These are phyloP conservation scores for Dreissena polymorpha DNA, from an alignment of 1,140 invertebrate species.

Conservation along the genomic window DNA sequence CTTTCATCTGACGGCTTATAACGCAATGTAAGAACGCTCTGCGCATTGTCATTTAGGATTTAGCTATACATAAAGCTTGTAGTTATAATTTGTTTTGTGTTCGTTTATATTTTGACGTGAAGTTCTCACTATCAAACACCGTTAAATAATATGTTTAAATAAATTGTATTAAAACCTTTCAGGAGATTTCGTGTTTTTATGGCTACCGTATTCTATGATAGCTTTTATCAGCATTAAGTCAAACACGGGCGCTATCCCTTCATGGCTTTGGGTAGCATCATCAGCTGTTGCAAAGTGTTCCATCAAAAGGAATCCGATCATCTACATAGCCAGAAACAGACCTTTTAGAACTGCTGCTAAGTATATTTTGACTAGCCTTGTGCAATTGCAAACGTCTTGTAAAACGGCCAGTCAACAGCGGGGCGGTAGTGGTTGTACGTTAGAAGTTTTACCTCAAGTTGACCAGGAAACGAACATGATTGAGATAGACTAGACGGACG, in stretches of 20 bases:
- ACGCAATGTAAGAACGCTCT: neutral
- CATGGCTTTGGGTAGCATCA: slow-evolving; percentile 5
- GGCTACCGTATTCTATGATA: slow-evolving; percentile 23
- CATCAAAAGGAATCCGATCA: slow-evolving; percentile 36
- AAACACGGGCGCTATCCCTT: slow-evolving; percentile 2
- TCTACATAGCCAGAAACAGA: slow-evolving; percentile 17
- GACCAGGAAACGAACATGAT: too few relatives aligned
- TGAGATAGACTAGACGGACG: too few relatives aligned
- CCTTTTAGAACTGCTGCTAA: neutral
- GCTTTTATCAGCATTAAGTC: neutral
- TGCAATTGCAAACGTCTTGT: too few relatives aligned
- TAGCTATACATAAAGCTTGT: neutral
- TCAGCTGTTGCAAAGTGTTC: slow-evolving; percentile 37
- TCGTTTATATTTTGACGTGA: neutral
- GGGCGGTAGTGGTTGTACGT: too few relatives aligned
- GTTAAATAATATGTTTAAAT: too few relatives aligned
- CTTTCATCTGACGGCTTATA: neutral
- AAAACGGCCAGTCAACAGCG: too few relatives aligned
- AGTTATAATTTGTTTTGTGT: neutral
- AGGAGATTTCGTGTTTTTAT: slow-evolving; percentile 22
- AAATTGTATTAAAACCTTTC: neutral
- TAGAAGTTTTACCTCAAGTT: too few relatives aligned
- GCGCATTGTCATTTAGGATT: neutral
- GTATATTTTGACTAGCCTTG: too few relatives aligned
- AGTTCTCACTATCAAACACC: too few relatives aligned